Evolutionary conservation across 2,888 invertebrate species (phyloP).

Genomic region (Rhogogaster chlorosoma): DNA sequence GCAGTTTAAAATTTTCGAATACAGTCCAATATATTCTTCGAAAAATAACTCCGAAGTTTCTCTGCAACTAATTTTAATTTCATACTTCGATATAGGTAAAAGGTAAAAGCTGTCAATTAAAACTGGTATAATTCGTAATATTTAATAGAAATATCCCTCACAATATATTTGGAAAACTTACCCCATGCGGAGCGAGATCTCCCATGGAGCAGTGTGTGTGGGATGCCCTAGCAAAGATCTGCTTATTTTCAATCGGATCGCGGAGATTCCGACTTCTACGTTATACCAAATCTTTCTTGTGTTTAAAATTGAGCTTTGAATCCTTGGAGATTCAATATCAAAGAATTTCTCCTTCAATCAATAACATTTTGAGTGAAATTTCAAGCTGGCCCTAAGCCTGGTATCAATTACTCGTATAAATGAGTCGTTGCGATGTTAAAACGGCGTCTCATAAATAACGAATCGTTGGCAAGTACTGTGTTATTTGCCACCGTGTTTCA

Average conservation of each 20-base stretch:
- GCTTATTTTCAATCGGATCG: slow-evolving; percentile 7
- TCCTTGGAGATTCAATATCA: not conserved
- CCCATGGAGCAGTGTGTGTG: slow-evolving; percentile 33
- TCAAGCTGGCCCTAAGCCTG: no score
- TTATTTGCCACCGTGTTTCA: slow-evolving; percentile 75
- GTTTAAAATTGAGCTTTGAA: not conserved
- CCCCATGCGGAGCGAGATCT: slow-evolving; percentile 31
- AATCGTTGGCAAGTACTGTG: slow-evolving; percentile 70
- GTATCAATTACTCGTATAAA: slow-evolving; percentile 27
- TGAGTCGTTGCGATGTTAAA: slow-evolving; percentile 5
- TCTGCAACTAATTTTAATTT: not conserved
- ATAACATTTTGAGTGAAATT: not conserved
- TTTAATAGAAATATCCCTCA: slow-evolving; percentile 25
- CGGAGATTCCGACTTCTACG: not conserved
- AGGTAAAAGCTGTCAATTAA: slow-evolving; percentile 40
- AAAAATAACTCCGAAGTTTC: not conserved
- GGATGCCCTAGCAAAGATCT: slow-evolving; percentile 34
- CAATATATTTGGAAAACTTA: not conserved
- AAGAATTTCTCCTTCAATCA: not conserved
- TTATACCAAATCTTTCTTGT: not conserved
- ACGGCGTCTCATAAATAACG: slow-evolving; percentile 71
- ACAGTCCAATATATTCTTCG: not conserved
- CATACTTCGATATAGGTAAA: not conserved
- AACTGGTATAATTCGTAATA: slow-evolving; percentile 33
- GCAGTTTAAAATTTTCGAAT: not conserved